These are phyloP conservation scores for Ctenicera cuprea DNA, from an alignment of 2,888 invertebrate genomes.

Conservation along the genomic window DNA sequence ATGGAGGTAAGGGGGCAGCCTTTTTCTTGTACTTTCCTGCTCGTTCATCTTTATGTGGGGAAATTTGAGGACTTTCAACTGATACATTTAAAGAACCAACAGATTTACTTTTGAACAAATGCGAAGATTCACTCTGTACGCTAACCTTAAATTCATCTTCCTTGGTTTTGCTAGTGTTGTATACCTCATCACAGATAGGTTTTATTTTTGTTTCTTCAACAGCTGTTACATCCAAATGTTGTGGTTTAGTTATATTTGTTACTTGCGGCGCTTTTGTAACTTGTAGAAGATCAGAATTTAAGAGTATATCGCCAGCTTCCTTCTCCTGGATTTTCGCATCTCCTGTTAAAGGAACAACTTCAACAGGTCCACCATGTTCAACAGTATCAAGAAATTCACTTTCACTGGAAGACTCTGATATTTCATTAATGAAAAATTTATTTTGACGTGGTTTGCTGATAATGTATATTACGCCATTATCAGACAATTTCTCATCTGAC, in stretches of 20 bases:
- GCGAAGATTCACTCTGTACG: not conserved
- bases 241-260: not conserved
- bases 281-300: too few species aligned
- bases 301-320: not conserved
- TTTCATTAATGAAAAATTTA: slow-evolving; percentile 33
- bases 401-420: slow-evolving; percentile 67
- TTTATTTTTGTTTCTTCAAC: too few species aligned
- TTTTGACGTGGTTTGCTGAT: not conserved
- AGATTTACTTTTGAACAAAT: slow-evolving; percentile 41
- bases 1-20: slow-evolving; percentile 73
- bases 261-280: not conserved
- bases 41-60: slow-evolving; percentile 59
- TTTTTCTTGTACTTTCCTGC: slow-evolving; percentile 75
- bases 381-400: slow-evolving; percentile 63
- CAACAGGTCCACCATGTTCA: slow-evolving; percentile 9
- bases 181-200: too few species aligned
- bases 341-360: not conserved
- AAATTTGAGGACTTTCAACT: not conserved
- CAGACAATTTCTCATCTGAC: slow-evolving; percentile 61
- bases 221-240: too few species aligned
- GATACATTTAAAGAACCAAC: slow-evolving; percentile 23
- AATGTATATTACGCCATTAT: slow-evolving; percentile 60
- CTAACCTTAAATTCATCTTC: not conserved
- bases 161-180: too few species aligned
- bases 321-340: not conserved